Percentiles rank a stretch among this genome's conserved stretches.
Conservation (phyloP, 2,113 vertebrate genomes). For the Sitta europaea region DNA sequence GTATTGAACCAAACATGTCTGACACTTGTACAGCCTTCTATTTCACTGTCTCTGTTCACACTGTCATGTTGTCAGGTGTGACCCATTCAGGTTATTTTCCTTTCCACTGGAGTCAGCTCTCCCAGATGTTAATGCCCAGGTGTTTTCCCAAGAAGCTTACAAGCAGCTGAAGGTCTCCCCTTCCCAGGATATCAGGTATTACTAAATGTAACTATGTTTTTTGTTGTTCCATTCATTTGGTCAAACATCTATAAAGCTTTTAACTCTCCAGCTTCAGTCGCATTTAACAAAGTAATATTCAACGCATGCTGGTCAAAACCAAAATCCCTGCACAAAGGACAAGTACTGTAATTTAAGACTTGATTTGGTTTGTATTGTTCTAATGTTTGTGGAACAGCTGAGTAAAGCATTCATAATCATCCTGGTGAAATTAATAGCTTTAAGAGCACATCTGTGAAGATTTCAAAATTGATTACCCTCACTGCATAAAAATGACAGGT, state of each 20-base stretch:
- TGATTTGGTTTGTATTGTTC: neutral
- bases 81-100: neutral
- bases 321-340: neutral
- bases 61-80: neutral
- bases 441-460: neutral
- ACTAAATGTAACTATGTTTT: neutral
- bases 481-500: conserved; percentile 16
- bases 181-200: neutral
- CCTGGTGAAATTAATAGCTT: conserved; percentile 20
- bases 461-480: neutral
- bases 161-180: neutral
- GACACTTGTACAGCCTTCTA: neutral
- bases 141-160: neutral
- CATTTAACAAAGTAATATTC: neutral
- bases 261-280: neutral
- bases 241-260: neutral
- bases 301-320: neutral
- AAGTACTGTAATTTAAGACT: neutral
- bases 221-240: neutral
- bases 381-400: neutral
- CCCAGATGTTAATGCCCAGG: neutral
- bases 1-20: conserved; percentile 18
- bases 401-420: neutral
- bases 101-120: neutral
- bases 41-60: neutral